Conservation (phyloP, 2,797 vertebrate species). For the Anableps anableps region DNA sequence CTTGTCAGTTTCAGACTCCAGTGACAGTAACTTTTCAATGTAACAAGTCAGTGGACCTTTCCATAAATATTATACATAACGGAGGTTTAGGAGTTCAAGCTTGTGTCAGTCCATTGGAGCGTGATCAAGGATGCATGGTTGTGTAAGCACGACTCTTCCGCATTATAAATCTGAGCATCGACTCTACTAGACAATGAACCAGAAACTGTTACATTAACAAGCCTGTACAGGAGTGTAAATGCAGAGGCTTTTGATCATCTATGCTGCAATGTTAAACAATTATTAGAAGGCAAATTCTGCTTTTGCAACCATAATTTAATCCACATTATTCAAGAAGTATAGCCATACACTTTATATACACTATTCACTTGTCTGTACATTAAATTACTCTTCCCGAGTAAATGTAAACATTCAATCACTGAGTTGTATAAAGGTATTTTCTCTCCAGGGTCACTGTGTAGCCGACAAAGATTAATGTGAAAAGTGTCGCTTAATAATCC, state of each 20-base stretch:
- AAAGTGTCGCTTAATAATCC: conserved; percentile 28
- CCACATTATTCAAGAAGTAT: conserved; percentile 20
- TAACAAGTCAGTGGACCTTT: conserved; percentile 29
- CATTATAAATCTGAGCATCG: conserved; percentile 10
- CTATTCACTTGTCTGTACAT: conserved; percentile 38
- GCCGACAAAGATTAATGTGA: conserved; percentile 5
- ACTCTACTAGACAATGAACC: conserved; percentile 8
- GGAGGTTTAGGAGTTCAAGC: conserved; percentile 1
- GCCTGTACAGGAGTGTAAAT: conserved; percentile 11
- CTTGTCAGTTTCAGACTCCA: conserved; percentile 39
- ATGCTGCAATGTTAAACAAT: conserved; percentile 34
- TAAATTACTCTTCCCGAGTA: conserved; percentile 27
- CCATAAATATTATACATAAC: conserved; percentile 9
- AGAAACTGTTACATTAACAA: conserved; percentile 26
- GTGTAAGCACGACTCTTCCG: conserved; percentile 1
- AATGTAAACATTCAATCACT: conserved; percentile 67
- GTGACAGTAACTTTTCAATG: conserved; percentile 15
- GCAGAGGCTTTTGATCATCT: conserved; percentile 17
- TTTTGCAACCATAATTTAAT: conserved; percentile 22
- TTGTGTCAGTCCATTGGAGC: neutral
- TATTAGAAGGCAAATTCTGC: conserved; percentile 29
- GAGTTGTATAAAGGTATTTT: conserved; percentile 48
- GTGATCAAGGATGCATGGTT: conserved; percentile 1
- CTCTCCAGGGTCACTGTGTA: conserved; percentile 22
- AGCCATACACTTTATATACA: conserved; percentile 27